A percentile compares a stretch with the other conserved stretches of the same genome.
Conservation (phyloP, 2,888 invertebrate genomes). For the Piscicola geometra region DNA sequence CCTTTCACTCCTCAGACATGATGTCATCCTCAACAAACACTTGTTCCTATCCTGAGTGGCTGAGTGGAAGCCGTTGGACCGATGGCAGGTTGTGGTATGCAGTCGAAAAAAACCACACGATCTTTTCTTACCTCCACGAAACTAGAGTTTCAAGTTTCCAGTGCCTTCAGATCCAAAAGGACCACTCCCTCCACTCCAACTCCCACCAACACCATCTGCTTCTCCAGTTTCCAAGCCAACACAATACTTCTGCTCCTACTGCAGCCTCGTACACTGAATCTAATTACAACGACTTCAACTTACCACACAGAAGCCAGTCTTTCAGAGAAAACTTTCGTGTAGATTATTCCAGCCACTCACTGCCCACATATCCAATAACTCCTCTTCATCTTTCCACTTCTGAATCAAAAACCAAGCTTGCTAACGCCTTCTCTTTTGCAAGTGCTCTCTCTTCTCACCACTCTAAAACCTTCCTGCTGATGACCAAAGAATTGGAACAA, state of each 20-base stretch:
- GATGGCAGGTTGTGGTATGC: neutral
- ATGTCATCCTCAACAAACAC: neutral
- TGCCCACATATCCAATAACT: neutral
- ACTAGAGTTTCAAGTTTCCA: neutral
- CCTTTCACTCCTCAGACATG: neutral
- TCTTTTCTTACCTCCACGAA: neutral
- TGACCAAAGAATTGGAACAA: neutral
- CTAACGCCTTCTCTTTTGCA: too few species aligned
- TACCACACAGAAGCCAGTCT: neutral
- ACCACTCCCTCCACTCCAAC: neutral
- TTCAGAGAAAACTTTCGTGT: neutral
- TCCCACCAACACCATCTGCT: too few species aligned
- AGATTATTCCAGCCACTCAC: neutral
- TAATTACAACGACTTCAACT: too few species aligned
- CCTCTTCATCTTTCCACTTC: neutral
- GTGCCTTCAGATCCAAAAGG: neutral
- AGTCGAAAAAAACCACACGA: neutral
- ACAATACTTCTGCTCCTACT: neutral
- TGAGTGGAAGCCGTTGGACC: neutral
- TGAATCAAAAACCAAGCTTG: neutral
- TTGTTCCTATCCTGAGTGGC: slow-evolving; percentile 1
- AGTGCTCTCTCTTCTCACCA: neutral
- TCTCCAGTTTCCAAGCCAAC: neutral
- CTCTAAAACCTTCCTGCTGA: neutral
- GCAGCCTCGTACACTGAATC: too few species aligned